Evolutionary conservation across 2,888 invertebrate species (phyloP), one percentile per base, ranked within the genome.

Genomic region (Mactromeris polynyma): DNA sequence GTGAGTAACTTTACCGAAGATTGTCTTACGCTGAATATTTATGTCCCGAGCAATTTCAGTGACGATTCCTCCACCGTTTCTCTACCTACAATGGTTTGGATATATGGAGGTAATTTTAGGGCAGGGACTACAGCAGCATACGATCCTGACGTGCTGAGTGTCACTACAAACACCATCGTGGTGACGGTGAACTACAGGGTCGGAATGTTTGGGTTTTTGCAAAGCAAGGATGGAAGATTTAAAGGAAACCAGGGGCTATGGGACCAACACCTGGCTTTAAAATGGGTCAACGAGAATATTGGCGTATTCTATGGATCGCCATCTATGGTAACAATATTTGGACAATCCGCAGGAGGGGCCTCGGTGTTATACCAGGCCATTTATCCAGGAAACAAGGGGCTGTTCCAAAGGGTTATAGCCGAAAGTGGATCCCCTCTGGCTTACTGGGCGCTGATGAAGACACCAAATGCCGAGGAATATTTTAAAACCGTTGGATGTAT

Each of bases 51-150:
- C 81, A 86, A 80, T 21, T 33, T 69, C 1, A 82, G 82, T 6
- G 31, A 64, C 3, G 58, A 80, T 69, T 83, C 83, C 69, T 21
- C 19, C 31, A 88, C 85, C 98, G 81, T 91, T 94, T 98, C 99
- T 85, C 98, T 99, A 95, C 51, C 7, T 2, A 51, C 51, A 11
- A 97, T 99, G 93, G 98, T 99, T 80, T 99, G 99, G 99, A 98
- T 99, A 95, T 98, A 99, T 96, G 99, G 99, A 0, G 99, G 99
- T 9, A 98, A 98, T 40, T 99, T 98, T 97, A 98, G 98, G 98
- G 98, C 98, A 95, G 99, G 99, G 58, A 98, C 99, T 42, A 98
- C 98, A 79, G 93, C 92, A 19, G 33, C 93, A 0, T 95, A 94
- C 77, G 89, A 93, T 69, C 94, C 91, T 33, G 98, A 98, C 95